Conservation (phyloP, 2,797 vertebrate species). For the Anguilla obscura region DNA sequence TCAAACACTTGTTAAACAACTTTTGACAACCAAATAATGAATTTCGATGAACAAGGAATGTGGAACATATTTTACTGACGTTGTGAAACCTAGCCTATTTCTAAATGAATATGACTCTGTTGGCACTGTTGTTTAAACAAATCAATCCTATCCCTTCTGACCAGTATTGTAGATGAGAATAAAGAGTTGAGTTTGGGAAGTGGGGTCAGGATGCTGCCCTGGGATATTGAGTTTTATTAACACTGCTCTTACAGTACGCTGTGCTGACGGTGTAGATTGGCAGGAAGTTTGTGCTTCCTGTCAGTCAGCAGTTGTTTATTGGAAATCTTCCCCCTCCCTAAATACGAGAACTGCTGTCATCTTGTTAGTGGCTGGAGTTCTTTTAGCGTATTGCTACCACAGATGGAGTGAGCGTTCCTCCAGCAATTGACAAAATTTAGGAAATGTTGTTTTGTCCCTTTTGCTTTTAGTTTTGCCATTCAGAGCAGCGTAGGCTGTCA, state of each 20-base stretch:
- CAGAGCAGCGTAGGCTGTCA: too few species aligned
- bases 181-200: neutral
- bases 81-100: neutral
- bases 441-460: neutral
- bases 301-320: neutral
- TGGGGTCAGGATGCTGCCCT: neutral
- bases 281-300: conserved; percentile 6
- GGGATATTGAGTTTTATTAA: neutral
- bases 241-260: neutral
- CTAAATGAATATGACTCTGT: neutral
- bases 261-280: neutral
- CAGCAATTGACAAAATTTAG: neutral
- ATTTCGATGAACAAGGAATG: neutral
- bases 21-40: neutral
- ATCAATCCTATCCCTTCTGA: neutral
- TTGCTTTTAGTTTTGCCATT: neutral
- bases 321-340: neutral
- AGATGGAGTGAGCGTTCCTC: neutral
- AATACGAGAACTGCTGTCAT: neutral
- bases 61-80: neutral
- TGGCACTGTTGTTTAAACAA: neutral
- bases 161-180: neutral
- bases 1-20: neutral
- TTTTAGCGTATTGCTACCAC: neutral
- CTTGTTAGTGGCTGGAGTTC: neutral